Evolutionary conservation across 2,888 invertebrate species (phyloP).

Genomic region (Ophion obscuratus): DNA sequence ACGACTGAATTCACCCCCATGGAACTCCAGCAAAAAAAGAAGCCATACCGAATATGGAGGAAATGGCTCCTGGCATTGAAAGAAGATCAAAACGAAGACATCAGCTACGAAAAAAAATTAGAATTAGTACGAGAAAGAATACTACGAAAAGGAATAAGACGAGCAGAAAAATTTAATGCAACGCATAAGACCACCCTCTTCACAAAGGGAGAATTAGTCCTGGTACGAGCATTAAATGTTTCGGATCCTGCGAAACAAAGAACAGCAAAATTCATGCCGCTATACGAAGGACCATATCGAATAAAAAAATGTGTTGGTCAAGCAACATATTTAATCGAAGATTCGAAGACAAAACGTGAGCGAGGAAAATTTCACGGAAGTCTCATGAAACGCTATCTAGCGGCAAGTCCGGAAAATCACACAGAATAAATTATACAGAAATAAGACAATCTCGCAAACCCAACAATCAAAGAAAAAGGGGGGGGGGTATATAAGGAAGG

Average conservation of each 20-base stretch:
- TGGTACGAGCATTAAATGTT: too few species aligned
- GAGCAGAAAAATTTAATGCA: slow-evolving; percentile 2
- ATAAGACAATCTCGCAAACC: not conserved
- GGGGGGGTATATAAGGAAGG: too few species aligned
- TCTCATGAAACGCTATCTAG: not conserved
- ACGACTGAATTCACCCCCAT: too few species aligned
- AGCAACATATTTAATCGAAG: too few species aligned
- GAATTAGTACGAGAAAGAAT: slow-evolving; percentile 1
- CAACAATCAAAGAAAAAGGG: not conserved
- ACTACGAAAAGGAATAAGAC: not conserved
- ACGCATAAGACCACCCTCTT: not conserved
- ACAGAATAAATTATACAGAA: not conserved
- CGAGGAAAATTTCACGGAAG: too few species aligned
- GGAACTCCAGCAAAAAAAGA: not conserved
- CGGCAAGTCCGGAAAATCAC: not conserved
- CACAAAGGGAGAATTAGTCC: not conserved
- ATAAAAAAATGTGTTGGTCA: too few species aligned
- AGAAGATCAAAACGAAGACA: not conserved
- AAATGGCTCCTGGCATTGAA: not conserved
- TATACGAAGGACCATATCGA: too few species aligned
- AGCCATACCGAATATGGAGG: slow-evolving; percentile 28
- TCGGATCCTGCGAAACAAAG: too few species aligned
- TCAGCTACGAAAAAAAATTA: not conserved
- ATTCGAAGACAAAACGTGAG: too few species aligned
- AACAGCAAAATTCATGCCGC: too few species aligned